Evolutionary conservation across 2,888 invertebrate species (phyloP).

Genomic region (Orthonevra nobilis): DNA sequence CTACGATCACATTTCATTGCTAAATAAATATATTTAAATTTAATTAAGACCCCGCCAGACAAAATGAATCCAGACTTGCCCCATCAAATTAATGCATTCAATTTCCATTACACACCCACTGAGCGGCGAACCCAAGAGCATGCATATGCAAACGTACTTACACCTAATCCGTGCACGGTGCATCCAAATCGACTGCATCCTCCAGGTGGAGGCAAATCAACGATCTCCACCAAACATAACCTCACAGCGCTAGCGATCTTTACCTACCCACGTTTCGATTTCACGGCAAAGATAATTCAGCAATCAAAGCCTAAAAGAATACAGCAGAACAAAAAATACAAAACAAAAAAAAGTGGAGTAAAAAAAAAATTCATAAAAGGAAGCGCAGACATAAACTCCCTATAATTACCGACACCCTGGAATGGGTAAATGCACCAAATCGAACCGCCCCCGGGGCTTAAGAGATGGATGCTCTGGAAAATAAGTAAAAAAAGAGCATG

Average conservation of each 20-base stretch:
- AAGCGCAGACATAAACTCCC: conserved; percentile 80
- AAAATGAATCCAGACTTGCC: conserved; percentile 56
- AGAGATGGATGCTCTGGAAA: conserved; percentile 46
- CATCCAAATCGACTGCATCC: neutral
- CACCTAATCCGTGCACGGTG: conserved; percentile 27
- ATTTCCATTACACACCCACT: conserved; percentile 70
- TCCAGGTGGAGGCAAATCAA: conserved; percentile 48
- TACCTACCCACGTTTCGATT: conserved; percentile 69
- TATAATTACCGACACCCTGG: conserved; percentile 80
- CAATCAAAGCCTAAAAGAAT: conserved; percentile 73
- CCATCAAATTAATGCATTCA: conserved; percentile 70
- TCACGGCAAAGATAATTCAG: conserved; percentile 74
- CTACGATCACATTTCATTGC: conserved; percentile 9
- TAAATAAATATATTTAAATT: conserved; percentile 68
- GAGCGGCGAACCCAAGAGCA: conserved; percentile 45
- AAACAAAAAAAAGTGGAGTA: too few relatives aligned
- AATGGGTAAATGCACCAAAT: conserved; percentile 79
- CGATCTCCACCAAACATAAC: conserved; percentile 51
- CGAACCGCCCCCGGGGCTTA: conserved; percentile 77
- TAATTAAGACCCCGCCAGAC: conserved; percentile 62
- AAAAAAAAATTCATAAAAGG: conserved; percentile 76
- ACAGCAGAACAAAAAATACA: conserved; percentile 30
- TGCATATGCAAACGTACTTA: conserved; percentile 44
- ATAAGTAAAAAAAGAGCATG: conserved; percentile 41
- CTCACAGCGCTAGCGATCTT: conserved; percentile 51